phyloP scores from a whole-genome alignment of 2,113 vertebrate genomes.

The Rhineura floridana region DNA sequence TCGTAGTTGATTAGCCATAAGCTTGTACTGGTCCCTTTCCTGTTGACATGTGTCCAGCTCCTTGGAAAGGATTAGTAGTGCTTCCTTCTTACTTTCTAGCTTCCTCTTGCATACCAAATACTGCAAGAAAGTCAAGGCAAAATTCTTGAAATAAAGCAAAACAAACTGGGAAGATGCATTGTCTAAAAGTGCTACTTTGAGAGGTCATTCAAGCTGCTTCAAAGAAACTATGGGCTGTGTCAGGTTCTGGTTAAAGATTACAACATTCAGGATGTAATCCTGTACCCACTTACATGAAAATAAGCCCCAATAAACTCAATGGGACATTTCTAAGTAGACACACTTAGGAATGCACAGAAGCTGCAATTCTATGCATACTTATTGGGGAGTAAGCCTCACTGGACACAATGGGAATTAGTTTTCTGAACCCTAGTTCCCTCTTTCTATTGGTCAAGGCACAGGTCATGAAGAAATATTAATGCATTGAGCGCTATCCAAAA shows the following conservation, averaged over 20 bases:
- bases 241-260: neutral
- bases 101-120: constrained; percentile 94
- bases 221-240: neutral
- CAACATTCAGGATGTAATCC: neutral
- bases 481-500: constrained; percentile 51
- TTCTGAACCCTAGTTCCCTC: neutral
- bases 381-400: neutral
- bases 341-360: neutral
- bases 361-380: neutral
- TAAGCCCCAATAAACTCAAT: neutral
- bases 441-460: neutral
- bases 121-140: constrained; percentile 67
- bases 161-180: neutral
- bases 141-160: neutral
- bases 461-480: constrained; percentile 35
- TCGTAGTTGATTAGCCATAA: constrained; percentile 96
- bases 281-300: neutral
- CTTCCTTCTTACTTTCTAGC: constrained; percentile 96
- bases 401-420: neutral
- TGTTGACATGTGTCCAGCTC: constrained; percentile 96
- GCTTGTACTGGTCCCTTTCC: constrained; percentile 95
- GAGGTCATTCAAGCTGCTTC: neutral
- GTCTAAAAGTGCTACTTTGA: neutral
- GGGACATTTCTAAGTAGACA: neutral
- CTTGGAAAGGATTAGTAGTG: constrained; percentile 94